Percentiles rank a stretch among this genome's conserved stretches.
Evolutionary conservation across 2,797 vertebrate genomes (phyloP).

Genomic region (Propithecus perrieri): DNA sequence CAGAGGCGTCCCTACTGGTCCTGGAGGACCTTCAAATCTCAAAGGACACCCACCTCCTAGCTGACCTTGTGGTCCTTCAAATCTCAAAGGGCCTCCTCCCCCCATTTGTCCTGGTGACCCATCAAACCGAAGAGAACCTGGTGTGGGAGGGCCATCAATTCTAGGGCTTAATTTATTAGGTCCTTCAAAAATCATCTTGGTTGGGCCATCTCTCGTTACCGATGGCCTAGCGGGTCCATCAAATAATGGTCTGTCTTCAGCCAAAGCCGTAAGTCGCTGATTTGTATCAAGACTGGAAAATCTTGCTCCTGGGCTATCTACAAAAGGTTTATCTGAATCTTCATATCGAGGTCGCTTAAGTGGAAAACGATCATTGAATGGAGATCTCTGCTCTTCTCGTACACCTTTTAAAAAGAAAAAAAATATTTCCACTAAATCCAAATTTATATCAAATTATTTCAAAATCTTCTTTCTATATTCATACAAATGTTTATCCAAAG

Average conservation of each 20-base stretch:
- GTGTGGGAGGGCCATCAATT: constrained; percentile 86
- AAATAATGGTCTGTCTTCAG: constrained; percentile 88
- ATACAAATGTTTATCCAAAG: constrained; percentile 50
- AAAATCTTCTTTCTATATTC: constrained; percentile 36
- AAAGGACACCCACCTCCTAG: constrained; percentile 81
- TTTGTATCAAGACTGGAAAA: constrained; percentile 87
- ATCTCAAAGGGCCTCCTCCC: constrained; percentile 83
- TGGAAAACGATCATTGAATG: constrained; percentile 86
- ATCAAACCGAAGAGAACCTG: constrained; percentile 84
- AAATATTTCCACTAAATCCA: constrained; percentile 40
- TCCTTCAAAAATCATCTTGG: constrained; percentile 90
- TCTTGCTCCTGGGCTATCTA: constrained; percentile 84
- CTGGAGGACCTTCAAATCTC: constrained; percentile 83
- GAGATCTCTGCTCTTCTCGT: constrained; percentile 87
- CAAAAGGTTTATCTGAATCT: constrained; percentile 85
- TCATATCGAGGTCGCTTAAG: constrained; percentile 86
- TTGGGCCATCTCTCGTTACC: constrained; percentile 85
- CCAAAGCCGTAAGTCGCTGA: constrained; percentile 85
- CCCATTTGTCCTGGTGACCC: constrained; percentile 85
- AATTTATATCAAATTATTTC: constrained; percentile 44
- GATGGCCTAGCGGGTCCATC: constrained; percentile 87
- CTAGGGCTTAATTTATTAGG: constrained; percentile 83
- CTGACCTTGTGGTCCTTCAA: constrained; percentile 86
- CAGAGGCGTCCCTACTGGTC: constrained; percentile 82
- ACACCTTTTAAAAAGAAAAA: constrained; percentile 82